Conservation (phyloP, 1,140 invertebrate genomes). For the Maconellicoccus hirsutus region DNA sequence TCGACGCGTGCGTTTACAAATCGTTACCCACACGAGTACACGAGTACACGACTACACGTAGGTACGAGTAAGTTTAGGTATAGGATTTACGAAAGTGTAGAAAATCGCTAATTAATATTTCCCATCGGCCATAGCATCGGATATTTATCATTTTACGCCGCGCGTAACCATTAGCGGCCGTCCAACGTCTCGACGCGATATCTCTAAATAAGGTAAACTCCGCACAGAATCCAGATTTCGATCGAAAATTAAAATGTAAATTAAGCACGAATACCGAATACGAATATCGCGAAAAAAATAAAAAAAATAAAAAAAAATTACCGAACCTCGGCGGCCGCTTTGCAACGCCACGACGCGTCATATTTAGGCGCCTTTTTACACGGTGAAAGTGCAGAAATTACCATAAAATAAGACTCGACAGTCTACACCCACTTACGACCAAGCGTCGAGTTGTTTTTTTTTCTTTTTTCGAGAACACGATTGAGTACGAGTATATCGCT, state of each 20-base stretch:
- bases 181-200: neutral
- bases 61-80: too few relatives aligned
- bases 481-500: neutral
- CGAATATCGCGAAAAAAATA: too few relatives aligned
- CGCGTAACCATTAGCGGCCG: too few relatives aligned
- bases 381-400: constrained; percentile 8
- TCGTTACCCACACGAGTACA: too few relatives aligned
- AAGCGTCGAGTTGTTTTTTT: neutral
- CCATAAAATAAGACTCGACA: neutral
- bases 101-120: neutral
- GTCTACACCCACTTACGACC: neutral
- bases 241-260: constrained; percentile 10
- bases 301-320: too few relatives aligned
- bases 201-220: neutral
- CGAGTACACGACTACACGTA: too few relatives aligned
- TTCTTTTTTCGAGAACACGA: too few relatives aligned
- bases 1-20: too few relatives aligned
- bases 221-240: neutral
- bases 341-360: neutral
- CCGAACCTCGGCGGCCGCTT: neutral
- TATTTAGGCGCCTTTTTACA: neutral
- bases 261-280: neutral
- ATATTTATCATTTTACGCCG: neutral
- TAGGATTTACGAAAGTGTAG: neutral
- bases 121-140: neutral